These are phyloP conservation scores for Jordanella pulchra DNA, from an alignment of 2,797 vertebrate genomes.

Conservation along the genomic window DNA sequence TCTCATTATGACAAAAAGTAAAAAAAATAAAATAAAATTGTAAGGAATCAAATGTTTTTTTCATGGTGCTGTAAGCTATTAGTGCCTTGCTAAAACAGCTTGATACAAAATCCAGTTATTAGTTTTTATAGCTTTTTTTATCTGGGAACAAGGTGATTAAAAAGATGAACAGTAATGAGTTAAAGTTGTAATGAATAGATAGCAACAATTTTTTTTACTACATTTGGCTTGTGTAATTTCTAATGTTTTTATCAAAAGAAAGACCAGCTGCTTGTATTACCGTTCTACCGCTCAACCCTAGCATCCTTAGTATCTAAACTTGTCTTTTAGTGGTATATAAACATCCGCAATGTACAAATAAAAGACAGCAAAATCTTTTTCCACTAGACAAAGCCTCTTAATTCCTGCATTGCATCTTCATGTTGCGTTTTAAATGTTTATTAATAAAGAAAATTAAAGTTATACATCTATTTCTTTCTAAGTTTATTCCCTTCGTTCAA, in stretches of 20 bases:
- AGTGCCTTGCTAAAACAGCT: not conserved
- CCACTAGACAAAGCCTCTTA: not conserved
- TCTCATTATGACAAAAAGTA: not conserved
- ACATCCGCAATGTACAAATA: not conserved
- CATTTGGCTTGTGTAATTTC: not conserved
- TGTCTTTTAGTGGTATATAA: not conserved
- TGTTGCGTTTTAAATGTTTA: conserved; percentile 62
- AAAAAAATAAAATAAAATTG: not conserved
- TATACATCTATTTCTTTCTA: conserved; percentile 39
- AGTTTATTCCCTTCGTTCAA: conserved; percentile 16
- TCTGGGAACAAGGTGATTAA: not conserved
- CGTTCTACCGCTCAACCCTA: not conserved
- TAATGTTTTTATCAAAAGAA: not conserved
- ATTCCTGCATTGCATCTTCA: conserved; percentile 45
- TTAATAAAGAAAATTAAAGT: conserved; percentile 30
- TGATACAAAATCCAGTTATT: not conserved
- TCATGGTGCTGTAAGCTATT: not conserved
- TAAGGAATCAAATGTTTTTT: not conserved
- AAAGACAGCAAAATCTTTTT: not conserved
- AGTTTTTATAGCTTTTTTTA: conserved; percentile 1
- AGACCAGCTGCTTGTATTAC: not conserved
- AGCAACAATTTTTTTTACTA: not conserved
- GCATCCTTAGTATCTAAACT: not conserved
- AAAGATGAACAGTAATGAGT: not conserved
- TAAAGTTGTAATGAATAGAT: not conserved